Evolutionary conservation across 2,888 invertebrate species (phyloP), one percentile per base, ranked within the genome.

Genomic region (Chloroclysta siterata): DNA sequence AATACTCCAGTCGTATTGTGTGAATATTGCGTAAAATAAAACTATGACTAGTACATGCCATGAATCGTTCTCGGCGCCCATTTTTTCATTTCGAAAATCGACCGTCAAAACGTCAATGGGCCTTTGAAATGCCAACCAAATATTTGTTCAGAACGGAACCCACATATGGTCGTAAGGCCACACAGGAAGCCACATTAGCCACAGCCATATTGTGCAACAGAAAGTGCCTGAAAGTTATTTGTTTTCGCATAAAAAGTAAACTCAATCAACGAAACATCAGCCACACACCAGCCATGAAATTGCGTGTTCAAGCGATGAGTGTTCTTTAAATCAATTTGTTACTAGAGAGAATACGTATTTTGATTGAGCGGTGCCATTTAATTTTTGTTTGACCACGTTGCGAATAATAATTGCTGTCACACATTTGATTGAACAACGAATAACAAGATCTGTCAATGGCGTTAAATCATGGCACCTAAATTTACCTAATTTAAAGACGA

Each of bases 121-220:
- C 80, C 85, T 88, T 89, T 85, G 80, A 85, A 90, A 89, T 79
- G 71, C 76, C 83, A 85, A 84, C 84, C 87, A 89, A 91, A 92
- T 90, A 89, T 91, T 89, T 87, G 83, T 80, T 75, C 71, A 77
- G 72, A 77, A 75, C 70, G 79, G 83, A 84, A 84, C 85, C 86
- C 89, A 88, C 90, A 89, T 89, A 85, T 86, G 84, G 87, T 74
- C 76, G 47, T 60, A 67, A 41, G 74, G 83, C 93, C 92, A 91
- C 92, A 92, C 93, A 93, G 83, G 88, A 81, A 74, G 91, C 73
- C 74, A 53, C 66, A 58, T 65, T 63, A 60, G 68, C 67, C 71
- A 75, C 79, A 74, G 70, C 75, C 82, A 78, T 77, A 82, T 83
- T 85, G 84, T 85, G 84, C 85, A 84, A 88, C 73, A 84, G 84